Percentiles rank a stretch among this genome's conserved stretches.
phyloP scores from a whole-genome alignment of 2,113 vertebrate species.

The Rhadina sibilatrix region DNA sequence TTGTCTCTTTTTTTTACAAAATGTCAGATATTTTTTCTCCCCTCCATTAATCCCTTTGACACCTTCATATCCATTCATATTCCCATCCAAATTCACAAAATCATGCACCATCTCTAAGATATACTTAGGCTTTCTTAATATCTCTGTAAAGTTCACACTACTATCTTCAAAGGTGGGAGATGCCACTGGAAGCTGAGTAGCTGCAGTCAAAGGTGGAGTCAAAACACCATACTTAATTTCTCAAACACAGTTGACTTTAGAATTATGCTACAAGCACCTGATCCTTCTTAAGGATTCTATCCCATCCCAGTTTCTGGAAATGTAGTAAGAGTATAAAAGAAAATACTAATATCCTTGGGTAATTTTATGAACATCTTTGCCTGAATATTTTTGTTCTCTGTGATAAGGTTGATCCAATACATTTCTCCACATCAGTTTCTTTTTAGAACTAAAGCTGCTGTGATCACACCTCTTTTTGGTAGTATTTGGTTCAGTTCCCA shows the following conservation, averaged over 20 bases:
- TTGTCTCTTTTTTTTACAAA: background rate
- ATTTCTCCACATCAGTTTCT: background rate
- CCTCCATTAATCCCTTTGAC: background rate
- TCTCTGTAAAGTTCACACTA: background rate
- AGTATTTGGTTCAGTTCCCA: constrained; percentile 30
- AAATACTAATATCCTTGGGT: background rate
- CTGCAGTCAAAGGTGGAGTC: background rate
- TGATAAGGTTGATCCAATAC: background rate
- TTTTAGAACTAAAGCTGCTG: background rate
- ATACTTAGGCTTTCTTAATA: background rate
- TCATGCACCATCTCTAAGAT: background rate
- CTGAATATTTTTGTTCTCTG: background rate
- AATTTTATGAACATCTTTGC: background rate
- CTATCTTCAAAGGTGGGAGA: background rate
- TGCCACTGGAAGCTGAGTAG: background rate
- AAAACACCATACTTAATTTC: background rate
- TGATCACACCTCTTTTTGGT: background rate
- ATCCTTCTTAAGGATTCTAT: background rate
- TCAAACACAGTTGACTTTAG: background rate
- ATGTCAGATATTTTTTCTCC: background rate
- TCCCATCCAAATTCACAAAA: background rate
- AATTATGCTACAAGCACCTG: background rate
- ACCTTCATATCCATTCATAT: background rate
- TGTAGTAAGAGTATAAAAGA: background rate
- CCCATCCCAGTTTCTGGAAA: background rate